Base-by-base conservation (phyloP, 2,113 vertebrate genomes). In the Grantiella picta region DNA sequence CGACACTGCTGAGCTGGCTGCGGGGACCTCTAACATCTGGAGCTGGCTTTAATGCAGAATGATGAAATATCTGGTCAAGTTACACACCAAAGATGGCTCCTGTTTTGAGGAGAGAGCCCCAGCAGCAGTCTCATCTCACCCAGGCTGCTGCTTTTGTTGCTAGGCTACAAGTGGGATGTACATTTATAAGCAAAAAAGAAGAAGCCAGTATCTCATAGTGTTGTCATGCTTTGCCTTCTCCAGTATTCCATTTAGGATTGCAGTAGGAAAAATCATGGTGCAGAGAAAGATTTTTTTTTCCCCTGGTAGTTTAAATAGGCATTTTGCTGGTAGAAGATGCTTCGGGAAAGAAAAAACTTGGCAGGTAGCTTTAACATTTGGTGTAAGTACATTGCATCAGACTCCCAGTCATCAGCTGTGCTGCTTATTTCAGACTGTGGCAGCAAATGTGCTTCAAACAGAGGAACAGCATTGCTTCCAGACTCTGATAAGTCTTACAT, bases 1-100 rank as follows among this genome's bases (percentile, higher is more conserved):
- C 6, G 4, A 11, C 78, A 6, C 42, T 2, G 73, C 91, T 75
- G 72, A 76, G 85, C 57, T 92, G 82, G 76, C 92, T 86, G 91
- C 17, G 1, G 52, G 66, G 65, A 56, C 79, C 59, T 66, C 71
- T 33, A 40, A 80, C 86, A 80, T 90, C 97, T 95, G 93, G 95
- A 93, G 60, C 61, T 47, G 57, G 53, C 44, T 94, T 94, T 77
- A 69, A 23, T 45, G 63, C 78, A 44, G 90, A 92, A 97, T 95
- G 94, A 96, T 95, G 97, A 97, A 96, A 97, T 92, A 63, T 82
- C 54, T 66, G n/a, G 2, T 90, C 82, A 77, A 95, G 84, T 96
- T 95, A 82, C 94, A 89, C 11, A 0, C 95, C 77, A 87, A 97
- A 97, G 95, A 97, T 97, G 96, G 96, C 97, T 97, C 95, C 97